A percentile compares a stretch with the other conserved stretches of the same genome.
Conservation (phyloP, 2,888 invertebrate species). For the Cosmopolites sordidus region DNA sequence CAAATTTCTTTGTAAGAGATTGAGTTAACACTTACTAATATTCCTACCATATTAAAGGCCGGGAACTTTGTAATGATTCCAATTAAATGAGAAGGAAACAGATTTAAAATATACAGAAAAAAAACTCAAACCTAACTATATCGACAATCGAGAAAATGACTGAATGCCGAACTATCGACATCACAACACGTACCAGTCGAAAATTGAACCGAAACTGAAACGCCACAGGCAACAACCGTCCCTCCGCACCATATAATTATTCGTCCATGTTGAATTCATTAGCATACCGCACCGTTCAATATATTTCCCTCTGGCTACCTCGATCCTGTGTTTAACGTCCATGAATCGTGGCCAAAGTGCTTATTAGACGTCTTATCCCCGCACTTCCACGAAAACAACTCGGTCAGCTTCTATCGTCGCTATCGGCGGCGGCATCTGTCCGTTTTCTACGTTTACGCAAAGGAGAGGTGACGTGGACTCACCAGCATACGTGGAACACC, state of each 20-base stretch:
- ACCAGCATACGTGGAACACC: constrained; percentile 2
- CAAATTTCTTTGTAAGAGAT: too few species aligned
- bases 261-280: constrained; percentile 24
- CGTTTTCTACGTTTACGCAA: constrained; percentile 15
- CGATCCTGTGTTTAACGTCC: constrained; percentile 41
- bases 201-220: neutral
- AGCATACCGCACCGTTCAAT: constrained; percentile 20
- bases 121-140: too few species aligned
- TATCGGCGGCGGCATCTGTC: constrained; percentile 19
- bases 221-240: neutral
- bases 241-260: constrained; percentile 20
- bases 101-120: too few species aligned
- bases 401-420: constrained; percentile 17
- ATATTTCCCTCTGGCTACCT: constrained; percentile 30
- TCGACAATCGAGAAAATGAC: too few species aligned
- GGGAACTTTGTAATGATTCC: too few species aligned
- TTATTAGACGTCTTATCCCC: constrained; percentile 38
- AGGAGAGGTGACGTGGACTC: constrained; percentile 3
- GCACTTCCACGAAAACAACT: constrained; percentile 19
- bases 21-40: too few species aligned
- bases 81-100: too few species aligned
- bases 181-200: too few species aligned
- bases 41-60: too few species aligned
- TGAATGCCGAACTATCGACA: too few species aligned
- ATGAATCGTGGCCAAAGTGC: constrained; percentile 45